Base-by-base conservation (phyloP, 2,797 vertebrate genomes). In the Myotis daubentonii region DNA sequence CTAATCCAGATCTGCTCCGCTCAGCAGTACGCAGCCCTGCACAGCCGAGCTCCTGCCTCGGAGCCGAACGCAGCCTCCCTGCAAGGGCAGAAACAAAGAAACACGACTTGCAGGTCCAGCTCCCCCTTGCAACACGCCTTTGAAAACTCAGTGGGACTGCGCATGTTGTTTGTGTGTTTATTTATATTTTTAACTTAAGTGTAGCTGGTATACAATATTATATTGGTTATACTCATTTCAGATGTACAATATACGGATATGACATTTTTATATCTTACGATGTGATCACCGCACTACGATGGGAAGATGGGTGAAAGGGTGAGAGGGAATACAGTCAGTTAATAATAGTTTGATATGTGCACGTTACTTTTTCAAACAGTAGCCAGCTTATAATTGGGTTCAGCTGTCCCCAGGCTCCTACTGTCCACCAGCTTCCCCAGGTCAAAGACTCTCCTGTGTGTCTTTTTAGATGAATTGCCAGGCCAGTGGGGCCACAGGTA, bases 11-110 rank as follows among this genome's bases (percentile, higher is more conserved):
- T 55, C 28, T 68, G 11, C 11, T 55, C 7, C 2, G 20, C 8
- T n/a, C 5, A 5, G 44, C 17, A 3, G 1, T 1, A 1, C 0
- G 4, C 2, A 28, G 23, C 11, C 8, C 3, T 60, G 17, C 6
- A 5, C 62, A 23, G 80, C 62, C 8, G 28, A 47, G 25, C 25
- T 36, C 17, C 22, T 3, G 33, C 44, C 44, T 47, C 19, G 19
- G 1, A 55, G 2, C 36, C 81, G 38, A 80, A 44, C 4, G 1
- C 12, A 33, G 9, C 62, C 33, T 66, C 49, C n/a, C 41, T 6
- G 70, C 1, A 28, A 6, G 0, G 19, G 44, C 17, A 49, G 25
- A 66, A 6, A 9, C 10, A 33, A 30, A 53, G 36, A 74, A 44
- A 3, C 10, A 9, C 74, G 20, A 13, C 38, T 44, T 33, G 9